phyloP scores from a whole-genome alignment of 2,888 invertebrate species.

The Aethes cnicana region DNA sequence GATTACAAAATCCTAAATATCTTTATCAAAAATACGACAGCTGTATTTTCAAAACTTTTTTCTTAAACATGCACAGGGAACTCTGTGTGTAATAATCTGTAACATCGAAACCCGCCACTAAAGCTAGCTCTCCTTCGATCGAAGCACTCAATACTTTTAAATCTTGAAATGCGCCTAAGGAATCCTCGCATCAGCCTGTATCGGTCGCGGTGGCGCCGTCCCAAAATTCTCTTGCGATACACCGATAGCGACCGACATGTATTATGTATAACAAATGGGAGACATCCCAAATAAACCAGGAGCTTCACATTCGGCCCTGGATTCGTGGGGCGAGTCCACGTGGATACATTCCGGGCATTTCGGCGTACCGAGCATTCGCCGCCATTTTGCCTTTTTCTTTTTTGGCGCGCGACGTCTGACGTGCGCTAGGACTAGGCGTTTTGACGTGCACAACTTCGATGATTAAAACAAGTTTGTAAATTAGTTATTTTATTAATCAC shows the following conservation, averaged over 20 bases:
- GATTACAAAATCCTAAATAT: too few relatives aligned
- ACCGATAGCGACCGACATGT: conserved; percentile 75
- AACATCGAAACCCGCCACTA: too few relatives aligned
- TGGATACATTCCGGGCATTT: conserved; percentile 74
- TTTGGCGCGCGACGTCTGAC: conserved; percentile 56
- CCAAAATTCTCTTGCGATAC: conserved; percentile 76
- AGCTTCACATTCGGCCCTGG: conserved; percentile 63
- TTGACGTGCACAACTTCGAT: conserved; percentile 24
- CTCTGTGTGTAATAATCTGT: too few relatives aligned
- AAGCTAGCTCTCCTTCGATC: too few relatives aligned
- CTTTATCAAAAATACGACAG: too few relatives aligned
- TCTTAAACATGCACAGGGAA: too few relatives aligned
- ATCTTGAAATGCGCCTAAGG: too few relatives aligned
- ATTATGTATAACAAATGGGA: conserved; percentile 82
- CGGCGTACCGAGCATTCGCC: conserved; percentile 52
- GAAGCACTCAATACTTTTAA: too few relatives aligned
- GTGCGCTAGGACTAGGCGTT: conserved; percentile 15
- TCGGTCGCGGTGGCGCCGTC: conserved; percentile 69
- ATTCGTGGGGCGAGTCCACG: conserved; percentile 60
- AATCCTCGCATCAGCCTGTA: conserved; percentile 51
- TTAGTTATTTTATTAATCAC: too few relatives aligned
- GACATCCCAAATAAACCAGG: conserved; percentile 78
- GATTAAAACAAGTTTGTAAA: too few relatives aligned
- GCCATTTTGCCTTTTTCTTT: conserved; percentile 60
- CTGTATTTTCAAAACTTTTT: too few relatives aligned